Evolutionary conservation across 1,140 invertebrate species (phyloP).

Genomic region (Conopomorpha cramerella): DNA sequence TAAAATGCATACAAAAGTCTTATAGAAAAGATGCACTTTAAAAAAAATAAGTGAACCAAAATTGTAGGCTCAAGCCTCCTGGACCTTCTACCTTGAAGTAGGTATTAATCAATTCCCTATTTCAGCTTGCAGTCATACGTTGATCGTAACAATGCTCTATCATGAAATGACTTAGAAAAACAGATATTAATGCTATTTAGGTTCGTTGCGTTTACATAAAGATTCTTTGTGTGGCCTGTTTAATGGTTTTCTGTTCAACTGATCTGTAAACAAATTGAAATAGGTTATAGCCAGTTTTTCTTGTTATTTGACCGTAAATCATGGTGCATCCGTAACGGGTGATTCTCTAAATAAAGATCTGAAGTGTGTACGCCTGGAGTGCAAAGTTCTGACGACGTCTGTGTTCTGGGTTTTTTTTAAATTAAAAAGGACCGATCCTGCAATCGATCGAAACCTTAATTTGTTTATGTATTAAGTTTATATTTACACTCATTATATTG

Average conservation of each 20-base stretch:
- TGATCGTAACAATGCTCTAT: constrained; percentile 41
- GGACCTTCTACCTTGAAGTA: too few species aligned
- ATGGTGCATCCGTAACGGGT: constrained; percentile 41
- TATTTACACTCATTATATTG: too few species aligned
- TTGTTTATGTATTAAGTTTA: not conserved
- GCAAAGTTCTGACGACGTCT: too few species aligned
- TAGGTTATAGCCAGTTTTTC: constrained; percentile 60
- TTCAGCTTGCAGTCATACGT: too few species aligned
- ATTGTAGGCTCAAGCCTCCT: too few species aligned
- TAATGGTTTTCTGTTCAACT: constrained; percentile 58
- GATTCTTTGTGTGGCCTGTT: constrained; percentile 59
- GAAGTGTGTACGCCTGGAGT: constrained; percentile 21
- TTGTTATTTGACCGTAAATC: constrained; percentile 55
- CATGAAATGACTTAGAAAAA: constrained; percentile 59
- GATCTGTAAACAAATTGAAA: constrained; percentile 57
- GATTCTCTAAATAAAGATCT: constrained; percentile 42
- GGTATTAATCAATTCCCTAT: too few species aligned
- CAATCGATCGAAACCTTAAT: not conserved
- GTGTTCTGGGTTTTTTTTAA: too few species aligned
- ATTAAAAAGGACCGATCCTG: too few species aligned
- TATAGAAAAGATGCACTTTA: too few species aligned
- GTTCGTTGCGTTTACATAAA: constrained; percentile 59
- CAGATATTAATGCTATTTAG: constrained; percentile 56
- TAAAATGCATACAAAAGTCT: too few species aligned
- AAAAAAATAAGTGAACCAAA: too few species aligned